Evolutionary conservation across 2,797 vertebrate species (phyloP).

Genomic region (Coluber constrictor): DNA sequence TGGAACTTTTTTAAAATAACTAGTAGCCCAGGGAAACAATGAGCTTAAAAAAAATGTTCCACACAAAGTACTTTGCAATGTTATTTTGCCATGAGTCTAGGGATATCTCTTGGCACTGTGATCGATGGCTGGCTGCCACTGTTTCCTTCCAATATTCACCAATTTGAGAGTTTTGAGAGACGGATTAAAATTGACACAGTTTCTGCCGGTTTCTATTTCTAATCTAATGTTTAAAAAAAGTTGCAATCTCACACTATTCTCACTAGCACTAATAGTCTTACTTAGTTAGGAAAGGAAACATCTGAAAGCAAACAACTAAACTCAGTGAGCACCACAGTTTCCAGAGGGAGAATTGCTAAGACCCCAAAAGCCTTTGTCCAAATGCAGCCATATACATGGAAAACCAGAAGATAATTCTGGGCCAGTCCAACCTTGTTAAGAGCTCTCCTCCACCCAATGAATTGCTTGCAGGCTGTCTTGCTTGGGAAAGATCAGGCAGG

Average conservation of each 20-base stretch:
- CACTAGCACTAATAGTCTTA: too few species aligned
- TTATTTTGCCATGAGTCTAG: too few species aligned
- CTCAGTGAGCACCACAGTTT: background rate
- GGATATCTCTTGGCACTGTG: too few species aligned
- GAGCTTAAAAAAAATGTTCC: too few species aligned
- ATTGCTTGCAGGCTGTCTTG: background rate
- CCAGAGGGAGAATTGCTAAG: background rate
- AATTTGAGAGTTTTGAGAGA: too few species aligned
- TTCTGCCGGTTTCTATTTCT: too few species aligned
- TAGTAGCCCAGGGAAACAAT: background rate
- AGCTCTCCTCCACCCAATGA: background rate
- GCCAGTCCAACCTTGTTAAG: background rate
- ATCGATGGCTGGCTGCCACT: too few species aligned
- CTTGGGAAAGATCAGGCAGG: background rate
- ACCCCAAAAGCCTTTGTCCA: background rate
- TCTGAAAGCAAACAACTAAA: background rate
- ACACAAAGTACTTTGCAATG: background rate
- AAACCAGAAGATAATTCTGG: background rate
- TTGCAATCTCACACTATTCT: too few species aligned
- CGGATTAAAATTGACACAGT: too few species aligned
- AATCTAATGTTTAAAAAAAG: too few species aligned
- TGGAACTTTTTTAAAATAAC: background rate
- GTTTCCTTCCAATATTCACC: too few species aligned
- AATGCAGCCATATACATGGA: background rate
- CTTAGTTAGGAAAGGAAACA: background rate